Percentiles rank a stretch among this genome's conserved stretches.
Conservation (phyloP, 2,888 invertebrate genomes). For the Amphipoea oculea region DNA sequence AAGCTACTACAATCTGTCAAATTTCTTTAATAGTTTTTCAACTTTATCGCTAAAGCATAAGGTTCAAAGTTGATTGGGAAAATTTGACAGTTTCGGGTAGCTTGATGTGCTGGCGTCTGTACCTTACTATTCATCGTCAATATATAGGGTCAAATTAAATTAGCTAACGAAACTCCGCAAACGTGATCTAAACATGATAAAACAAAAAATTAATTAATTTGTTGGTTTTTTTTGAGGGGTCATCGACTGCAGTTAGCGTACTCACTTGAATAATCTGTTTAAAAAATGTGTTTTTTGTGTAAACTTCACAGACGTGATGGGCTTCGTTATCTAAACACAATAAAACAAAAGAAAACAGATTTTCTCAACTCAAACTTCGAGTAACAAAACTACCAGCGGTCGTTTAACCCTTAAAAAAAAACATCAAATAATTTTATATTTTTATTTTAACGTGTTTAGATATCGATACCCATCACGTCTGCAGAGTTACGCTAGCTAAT, state of each 20-base stretch:
- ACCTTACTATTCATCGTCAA: conserved; percentile 7
- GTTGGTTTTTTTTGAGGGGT: background rate
- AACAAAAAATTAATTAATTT: background rate
- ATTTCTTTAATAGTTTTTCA: no score
- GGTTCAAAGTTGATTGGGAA: no score
- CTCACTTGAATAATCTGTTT: background rate
- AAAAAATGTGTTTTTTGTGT: background rate
- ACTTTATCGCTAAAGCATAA: no score
- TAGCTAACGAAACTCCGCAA: background rate
- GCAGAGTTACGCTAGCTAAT: background rate
- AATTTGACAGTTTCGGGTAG: no score
- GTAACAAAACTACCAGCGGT: background rate
- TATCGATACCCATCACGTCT: no score
- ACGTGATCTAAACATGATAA: background rate
- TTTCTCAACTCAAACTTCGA: background rate
- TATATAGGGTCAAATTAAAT: background rate
- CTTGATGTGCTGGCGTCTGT: no score
- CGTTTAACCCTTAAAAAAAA: background rate
- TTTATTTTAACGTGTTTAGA: background rate
- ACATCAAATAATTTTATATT: background rate
- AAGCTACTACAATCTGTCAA: no score
- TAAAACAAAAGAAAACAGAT: background rate
- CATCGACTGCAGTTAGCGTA: background rate
- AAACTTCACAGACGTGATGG: no score
- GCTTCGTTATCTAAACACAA: background rate